Base-by-base conservation (phyloP, 2,888 invertebrate genomes). In the Allacma fusca region DNA sequence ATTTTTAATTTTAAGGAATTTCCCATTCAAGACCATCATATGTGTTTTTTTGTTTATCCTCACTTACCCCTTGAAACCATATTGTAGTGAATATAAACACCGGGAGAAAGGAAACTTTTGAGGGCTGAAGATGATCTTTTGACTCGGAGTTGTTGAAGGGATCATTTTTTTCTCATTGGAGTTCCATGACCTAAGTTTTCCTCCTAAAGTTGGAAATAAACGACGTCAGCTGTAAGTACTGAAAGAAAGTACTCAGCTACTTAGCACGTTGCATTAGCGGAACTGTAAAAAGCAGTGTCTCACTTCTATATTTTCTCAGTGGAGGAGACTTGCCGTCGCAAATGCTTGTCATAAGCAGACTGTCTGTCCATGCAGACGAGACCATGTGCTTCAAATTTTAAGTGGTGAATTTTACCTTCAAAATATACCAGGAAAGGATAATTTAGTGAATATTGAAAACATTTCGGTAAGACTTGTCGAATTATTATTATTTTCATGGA, bases 261-360 rank as follows among this genome's bases (percentile, higher is more conserved):
- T 34, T 34, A 34, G 34, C 34, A 34, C 34, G 34, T 34, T 50
- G 50, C 50, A 50, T 50, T 50, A 50, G 50, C n/a, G 50, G 50
- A 50, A n/a, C n/a, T 50, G 50, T 50, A 50, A 50, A 50, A 50
- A 50, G 50, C n/a, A 50, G 50, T 13, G 50, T n/a, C 50, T 50
- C 50, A 16, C 19, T 50, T 16, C n/a, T 50, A 50, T 50, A 19
- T 50, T 50, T n/a, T n/a, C 50, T 34, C 9, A 34, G 50, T 50
- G 16, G 50, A 50, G 50, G 19, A 50, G 50, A 50, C n/a, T 50
- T 50, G 1, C 19, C 2, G 5, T 16, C 16, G 50, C n/a, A 50
- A 50, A 50, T 50, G 50, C 19, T 4, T n/a, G 50, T 50, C 50
- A 50, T 19, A 34, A 9, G 34, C 34, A 34, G 34, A 34, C 34